Conservation (phyloP, 2,888 invertebrate genomes). For the Aphidius colemani region DNA sequence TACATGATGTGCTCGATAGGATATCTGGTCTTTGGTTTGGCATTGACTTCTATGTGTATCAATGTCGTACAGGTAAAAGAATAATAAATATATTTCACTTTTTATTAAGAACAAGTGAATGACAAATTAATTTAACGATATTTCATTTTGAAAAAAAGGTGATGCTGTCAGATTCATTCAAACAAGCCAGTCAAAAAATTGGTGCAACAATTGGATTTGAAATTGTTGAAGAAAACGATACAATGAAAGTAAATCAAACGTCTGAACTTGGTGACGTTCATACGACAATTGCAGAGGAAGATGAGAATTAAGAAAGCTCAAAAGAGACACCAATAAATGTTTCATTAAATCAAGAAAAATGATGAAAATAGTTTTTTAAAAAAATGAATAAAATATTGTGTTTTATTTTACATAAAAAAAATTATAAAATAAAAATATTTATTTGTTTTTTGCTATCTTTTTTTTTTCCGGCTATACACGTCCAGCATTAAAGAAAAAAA, state of each 20-base stretch:
- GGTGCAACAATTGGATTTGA: conserved; percentile 82
- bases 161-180: conserved; percentile 76
- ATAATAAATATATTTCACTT: neutral
- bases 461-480: no score
- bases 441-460: no score
- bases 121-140: conserved; percentile 6
- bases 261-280: conserved; percentile 57
- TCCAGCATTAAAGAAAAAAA: no score
- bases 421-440: no score
- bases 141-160: conserved; percentile 51
- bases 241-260: conserved; percentile 42
- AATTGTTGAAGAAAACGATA: conserved; percentile 71
- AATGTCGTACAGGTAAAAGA: conserved; percentile 87
- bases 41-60: conserved; percentile 95
- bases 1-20: conserved; percentile 91
- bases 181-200: conserved; percentile 81
- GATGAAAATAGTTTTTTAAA: no score
- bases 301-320: conserved; percentile 36
- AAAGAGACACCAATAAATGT: conserved; percentile 41
- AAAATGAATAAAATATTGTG: no score
- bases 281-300: conserved; percentile 39
- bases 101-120: conserved; percentile 4
- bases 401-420: no score
- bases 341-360: no score
- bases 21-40: conserved; percentile 91